Evolutionary conservation across 2,888 invertebrate genomes (phyloP), one percentile per base, ranked within the genome.

Genomic region (Dasypogon diadema): DNA sequence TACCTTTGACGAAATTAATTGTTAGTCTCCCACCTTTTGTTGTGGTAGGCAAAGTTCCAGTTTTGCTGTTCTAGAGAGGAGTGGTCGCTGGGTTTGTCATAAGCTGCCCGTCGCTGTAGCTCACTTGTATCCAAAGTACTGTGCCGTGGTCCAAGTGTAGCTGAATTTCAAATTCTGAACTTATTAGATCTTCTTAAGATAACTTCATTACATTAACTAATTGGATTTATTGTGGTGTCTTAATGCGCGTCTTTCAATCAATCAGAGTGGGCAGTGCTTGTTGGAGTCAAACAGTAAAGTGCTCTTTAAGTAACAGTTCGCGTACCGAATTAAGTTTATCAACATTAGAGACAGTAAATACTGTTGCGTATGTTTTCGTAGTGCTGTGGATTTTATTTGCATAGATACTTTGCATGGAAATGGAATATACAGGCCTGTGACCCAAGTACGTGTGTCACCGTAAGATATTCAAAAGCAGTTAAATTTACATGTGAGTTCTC

Each of bases 321-420:
- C 30, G n/a, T 6, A 26, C 58, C 30, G 14, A 58, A 58, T 26
- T 58, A 58, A 58, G 4, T 58, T 58, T 58, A 30, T 58, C 58
- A 30, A 14, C 26, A 58, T 58, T 58, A 30, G 30, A 5, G 8
- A 30, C 30, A 6, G 24, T 30, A 30, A 14, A 12, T 12, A 6
- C 16, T 30, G 34, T 10, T 58, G 51, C 18, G 30, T n/a, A n/a
- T n/a, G n/a, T n/a, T n/a, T n/a, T n/a, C n/a, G n/a, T n/a, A 30
- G 30, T 30, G 30, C 4, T 5, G 30, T 30, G 30, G 8, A 30
- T 30, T n/a, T 8, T 30, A 30, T 30, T 30, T 30, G 30, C 30
- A 30, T 30, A 30, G 8, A 5, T 30, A 30, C 30, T 30, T 30
- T 30, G 30, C 30, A n/a, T n/a, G n/a, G n/a, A n/a, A n/a, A n/a